Evolutionary conservation across 2,888 invertebrate genomes (phyloP).

Genomic region (Oxycera nigricornis): DNA sequence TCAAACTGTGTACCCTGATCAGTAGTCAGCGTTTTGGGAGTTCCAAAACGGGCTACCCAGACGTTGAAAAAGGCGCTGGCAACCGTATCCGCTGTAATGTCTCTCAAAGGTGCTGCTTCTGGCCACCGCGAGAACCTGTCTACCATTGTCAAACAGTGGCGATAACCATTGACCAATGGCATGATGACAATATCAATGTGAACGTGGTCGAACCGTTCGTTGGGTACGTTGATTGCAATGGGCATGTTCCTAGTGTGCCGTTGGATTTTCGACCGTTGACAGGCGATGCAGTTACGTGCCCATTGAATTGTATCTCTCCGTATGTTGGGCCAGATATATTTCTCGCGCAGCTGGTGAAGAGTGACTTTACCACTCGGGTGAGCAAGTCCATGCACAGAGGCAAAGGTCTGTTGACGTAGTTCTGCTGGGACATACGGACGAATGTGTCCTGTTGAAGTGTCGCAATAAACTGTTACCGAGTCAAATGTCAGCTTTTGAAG

Average conservation of each 20-base stretch:
- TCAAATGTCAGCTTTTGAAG: constrained; percentile 2
- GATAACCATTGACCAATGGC: too few species aligned
- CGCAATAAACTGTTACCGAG: constrained; percentile 3
- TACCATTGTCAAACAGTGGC: too few species aligned
- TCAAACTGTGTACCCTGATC: too few species aligned
- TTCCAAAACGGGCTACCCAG: too few species aligned
- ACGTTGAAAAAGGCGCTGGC: too few species aligned
- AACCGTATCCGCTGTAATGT: too few species aligned
- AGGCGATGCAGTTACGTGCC: not conserved
- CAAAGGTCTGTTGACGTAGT: too few species aligned
- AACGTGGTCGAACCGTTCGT: not conserved
- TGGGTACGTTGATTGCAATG: constrained; percentile 3
- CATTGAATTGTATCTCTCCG: not conserved
- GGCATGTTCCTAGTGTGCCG: not conserved
- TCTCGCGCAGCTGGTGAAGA: constrained; percentile 8
- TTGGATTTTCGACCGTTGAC: constrained; percentile 3
- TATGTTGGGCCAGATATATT: not conserved
- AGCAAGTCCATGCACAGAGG: constrained; percentile 3
- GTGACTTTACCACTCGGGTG: not conserved
- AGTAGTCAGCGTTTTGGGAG: too few species aligned
- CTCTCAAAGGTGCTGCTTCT: too few species aligned
- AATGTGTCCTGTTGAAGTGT: not conserved
- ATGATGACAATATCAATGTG: not conserved
- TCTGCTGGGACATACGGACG: too few species aligned
- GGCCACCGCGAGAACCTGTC: too few species aligned